Conservation (phyloP, 1,140 invertebrate genomes). For the Drosophila murphyi region DNA sequence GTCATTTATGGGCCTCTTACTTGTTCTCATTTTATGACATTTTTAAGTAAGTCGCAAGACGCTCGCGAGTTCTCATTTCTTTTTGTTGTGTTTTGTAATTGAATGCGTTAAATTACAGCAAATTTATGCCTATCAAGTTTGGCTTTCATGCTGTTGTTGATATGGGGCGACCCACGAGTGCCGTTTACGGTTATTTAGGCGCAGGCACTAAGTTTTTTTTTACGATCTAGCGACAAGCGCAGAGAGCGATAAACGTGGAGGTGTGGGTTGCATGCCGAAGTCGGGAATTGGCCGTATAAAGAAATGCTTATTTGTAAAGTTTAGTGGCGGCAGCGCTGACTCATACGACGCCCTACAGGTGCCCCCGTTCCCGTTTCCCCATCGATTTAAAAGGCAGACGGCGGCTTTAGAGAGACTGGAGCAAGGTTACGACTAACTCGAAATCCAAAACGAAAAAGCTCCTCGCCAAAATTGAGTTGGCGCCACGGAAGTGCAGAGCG, state of each 20-base stretch:
- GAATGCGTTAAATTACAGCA: conserved; percentile 81
- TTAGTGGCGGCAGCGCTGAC: conserved; percentile 74
- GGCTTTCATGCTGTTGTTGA: conserved; percentile 40
- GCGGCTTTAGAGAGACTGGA: conserved; percentile 19
- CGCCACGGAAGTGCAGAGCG: conserved; percentile 76
- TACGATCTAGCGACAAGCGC: conserved; percentile 51
- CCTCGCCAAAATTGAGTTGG: conserved; percentile 56
- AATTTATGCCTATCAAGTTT: conserved; percentile 82
- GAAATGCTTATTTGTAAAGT: conserved; percentile 81
- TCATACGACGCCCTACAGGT: conserved; percentile 73
- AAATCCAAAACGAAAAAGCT: conserved; percentile 34
- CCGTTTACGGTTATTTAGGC: conserved; percentile 82
- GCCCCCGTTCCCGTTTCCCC: conserved; percentile 7
- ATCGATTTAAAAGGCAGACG: neutral
- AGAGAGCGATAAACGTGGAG: neutral
- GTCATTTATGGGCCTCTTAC: conserved; percentile 49
- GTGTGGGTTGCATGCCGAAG: too few relatives aligned
- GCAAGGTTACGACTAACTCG: conserved; percentile 45
- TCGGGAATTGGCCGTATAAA: conserved; percentile 66
- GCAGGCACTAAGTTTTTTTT: conserved; percentile 72
- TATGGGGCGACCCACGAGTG: conserved; percentile 64
- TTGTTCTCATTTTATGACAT: conserved; percentile 74
- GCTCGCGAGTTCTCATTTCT: conserved; percentile 51
- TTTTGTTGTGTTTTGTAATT: conserved; percentile 65
- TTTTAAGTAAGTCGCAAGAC: conserved; percentile 77